Percentiles rank a stretch among this genome's conserved stretches.
Conservation (phyloP, 2,888 invertebrate genomes). For the Matsumyia berberina region DNA sequence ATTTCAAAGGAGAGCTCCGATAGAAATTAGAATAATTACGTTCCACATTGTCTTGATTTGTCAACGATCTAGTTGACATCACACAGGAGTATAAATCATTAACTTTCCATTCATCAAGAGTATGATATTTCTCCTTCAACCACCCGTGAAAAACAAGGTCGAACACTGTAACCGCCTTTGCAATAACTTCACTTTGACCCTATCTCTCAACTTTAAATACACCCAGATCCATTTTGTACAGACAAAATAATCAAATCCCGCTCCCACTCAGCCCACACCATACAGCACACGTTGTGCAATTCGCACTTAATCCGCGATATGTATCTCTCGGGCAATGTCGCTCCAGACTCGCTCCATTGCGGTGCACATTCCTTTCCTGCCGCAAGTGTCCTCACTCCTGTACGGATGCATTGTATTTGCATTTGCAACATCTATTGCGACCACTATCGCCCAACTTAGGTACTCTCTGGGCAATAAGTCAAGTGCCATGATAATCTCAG, state of each 20-base stretch:
- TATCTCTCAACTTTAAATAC: not conserved
- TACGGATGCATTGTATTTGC: slow-evolving; percentile 41
- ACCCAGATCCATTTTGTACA: not conserved
- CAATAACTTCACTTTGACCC: not conserved
- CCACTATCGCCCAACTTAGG: slow-evolving; percentile 57
- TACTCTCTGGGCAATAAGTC: slow-evolving; percentile 75
- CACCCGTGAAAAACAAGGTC: too few species aligned
- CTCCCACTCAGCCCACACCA: slow-evolving; percentile 6
- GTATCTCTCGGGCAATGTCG: slow-evolving; percentile 31
- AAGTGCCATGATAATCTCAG: slow-evolving; percentile 71
- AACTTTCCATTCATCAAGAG: too few species aligned
- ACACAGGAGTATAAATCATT: too few species aligned
- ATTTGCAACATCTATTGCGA: slow-evolving; percentile 47
- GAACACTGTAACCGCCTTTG: not conserved
- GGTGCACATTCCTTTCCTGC: slow-evolving; percentile 36
- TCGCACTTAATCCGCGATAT: slow-evolving; percentile 59
- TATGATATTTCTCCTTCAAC: too few species aligned
- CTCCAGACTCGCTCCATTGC: not conserved
- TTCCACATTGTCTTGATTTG: too few species aligned
- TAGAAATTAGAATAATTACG: too few species aligned
- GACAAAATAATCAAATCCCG: slow-evolving; percentile 4
- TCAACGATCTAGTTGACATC: too few species aligned
- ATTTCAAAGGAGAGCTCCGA: too few species aligned
- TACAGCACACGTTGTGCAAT: slow-evolving; percentile 46
- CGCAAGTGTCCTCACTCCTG: not conserved